Conservation (phyloP, 2,888 invertebrate species). For the Drosophila anomelani region DNA sequence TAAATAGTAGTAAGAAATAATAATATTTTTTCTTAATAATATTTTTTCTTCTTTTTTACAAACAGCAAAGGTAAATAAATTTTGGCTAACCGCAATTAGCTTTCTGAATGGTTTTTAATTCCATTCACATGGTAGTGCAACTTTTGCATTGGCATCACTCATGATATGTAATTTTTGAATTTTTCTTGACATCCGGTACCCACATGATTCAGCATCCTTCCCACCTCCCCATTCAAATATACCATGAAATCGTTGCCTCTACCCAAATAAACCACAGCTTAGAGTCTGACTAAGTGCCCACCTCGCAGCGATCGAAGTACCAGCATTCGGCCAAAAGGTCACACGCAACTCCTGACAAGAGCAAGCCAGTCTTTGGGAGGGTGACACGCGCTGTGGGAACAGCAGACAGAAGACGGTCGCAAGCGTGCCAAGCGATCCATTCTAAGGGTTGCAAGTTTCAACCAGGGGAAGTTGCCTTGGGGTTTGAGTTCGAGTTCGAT, state of each 20-base stretch:
- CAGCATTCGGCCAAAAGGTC: constrained; percentile 80
- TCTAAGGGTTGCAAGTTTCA: constrained; percentile 22
- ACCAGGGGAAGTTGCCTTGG: constrained; percentile 1
- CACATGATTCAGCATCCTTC: constrained; percentile 26
- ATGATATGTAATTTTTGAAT: not conserved
- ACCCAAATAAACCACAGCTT: constrained; percentile 49
- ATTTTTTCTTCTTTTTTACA: no score
- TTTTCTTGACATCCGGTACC: constrained; percentile 13
- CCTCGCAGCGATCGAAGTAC: constrained; percentile 46
- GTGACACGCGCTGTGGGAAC: constrained; percentile 66
- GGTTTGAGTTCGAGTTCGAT: constrained; percentile 5
- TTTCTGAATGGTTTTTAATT: no score
- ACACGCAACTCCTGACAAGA: constrained; percentile 37
- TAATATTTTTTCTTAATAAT: no score
- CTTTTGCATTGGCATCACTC: not conserved
- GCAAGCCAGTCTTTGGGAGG: constrained; percentile 48
- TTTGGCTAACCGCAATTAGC: no score
- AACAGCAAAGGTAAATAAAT: no score
- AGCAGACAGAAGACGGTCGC: constrained; percentile 28
- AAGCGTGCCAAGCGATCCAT: constrained; percentile 43
- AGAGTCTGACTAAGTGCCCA: constrained; percentile 40
- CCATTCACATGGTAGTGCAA: no score
- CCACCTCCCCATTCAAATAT: constrained; percentile 31
- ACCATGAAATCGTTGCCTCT: constrained; percentile 51
- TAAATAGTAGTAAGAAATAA: no score